phyloP scores from a whole-genome alignment of 2,797 vertebrate species.

The Cirrhinus molitorella region DNA sequence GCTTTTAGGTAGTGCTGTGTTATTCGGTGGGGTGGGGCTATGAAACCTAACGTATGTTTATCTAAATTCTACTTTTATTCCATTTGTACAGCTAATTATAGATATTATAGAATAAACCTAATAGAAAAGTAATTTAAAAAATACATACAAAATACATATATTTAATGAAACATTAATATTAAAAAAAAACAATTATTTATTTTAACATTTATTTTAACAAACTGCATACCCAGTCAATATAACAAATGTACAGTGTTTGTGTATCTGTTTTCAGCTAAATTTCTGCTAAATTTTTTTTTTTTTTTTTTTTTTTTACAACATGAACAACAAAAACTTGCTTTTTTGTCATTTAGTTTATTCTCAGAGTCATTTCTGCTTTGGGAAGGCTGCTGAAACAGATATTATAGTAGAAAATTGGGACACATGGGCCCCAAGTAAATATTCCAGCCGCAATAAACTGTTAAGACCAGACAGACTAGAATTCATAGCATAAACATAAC shows the following conservation, averaged over 20 bases:
- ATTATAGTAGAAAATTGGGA: background rate
- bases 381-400: background rate
- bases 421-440: background rate
- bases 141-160: too few species aligned
- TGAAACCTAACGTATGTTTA: background rate
- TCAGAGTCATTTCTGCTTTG: background rate
- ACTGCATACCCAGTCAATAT: background rate
- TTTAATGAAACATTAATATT: too few species aligned
- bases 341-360: background rate
- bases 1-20: conserved; percentile 74
- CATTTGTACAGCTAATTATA: background rate
- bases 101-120: background rate
- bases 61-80: background rate
- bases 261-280: too few species aligned
- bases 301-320: too few species aligned
- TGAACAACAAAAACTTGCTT: background rate
- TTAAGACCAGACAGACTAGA: background rate
- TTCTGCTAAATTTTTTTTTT: too few species aligned
- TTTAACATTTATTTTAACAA: too few species aligned
- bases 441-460: background rate
- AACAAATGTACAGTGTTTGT: too few species aligned
- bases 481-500: background rate
- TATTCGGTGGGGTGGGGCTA: conserved; percentile 78
- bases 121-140: background rate
- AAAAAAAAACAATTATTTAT: too few species aligned